Conservation (phyloP, 2,113 vertebrate genomes). For the Neotoma lepida region DNA sequence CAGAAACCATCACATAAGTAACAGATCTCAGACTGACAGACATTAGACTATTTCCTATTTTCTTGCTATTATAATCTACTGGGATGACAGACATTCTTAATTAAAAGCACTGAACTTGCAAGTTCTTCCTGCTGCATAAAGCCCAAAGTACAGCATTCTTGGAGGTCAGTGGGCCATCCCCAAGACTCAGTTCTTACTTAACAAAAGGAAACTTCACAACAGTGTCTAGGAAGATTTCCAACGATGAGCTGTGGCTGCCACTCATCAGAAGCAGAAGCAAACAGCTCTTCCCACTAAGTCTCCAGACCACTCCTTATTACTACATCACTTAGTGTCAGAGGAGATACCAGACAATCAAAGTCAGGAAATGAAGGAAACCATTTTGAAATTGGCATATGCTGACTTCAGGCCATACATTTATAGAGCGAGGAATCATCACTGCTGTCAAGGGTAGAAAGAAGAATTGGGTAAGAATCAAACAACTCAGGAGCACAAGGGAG, state of each 20-base stretch:
- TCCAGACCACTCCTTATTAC: background rate
- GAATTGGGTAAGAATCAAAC: background rate
- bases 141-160: background rate
- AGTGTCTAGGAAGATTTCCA: background rate
- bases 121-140: background rate
- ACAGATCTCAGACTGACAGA: background rate
- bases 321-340: background rate
- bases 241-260: background rate
- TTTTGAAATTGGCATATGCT: background rate
- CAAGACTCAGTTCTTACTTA: background rate
- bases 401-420: background rate
- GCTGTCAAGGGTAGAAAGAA: background rate
- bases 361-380: background rate
- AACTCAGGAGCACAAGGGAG: background rate
- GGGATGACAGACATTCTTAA: background rate
- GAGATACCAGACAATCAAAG: background rate
- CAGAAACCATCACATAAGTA: background rate
- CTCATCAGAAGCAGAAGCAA: background rate
- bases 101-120: background rate
- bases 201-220: background rate
- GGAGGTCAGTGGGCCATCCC: background rate
- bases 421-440: background rate
- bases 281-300: background rate
- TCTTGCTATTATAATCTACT: conserved; percentile 12
- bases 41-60: background rate